Evolutionary conservation across 2,113 vertebrate genomes (phyloP).

Genomic region (Pogonocichla stellata): DNA sequence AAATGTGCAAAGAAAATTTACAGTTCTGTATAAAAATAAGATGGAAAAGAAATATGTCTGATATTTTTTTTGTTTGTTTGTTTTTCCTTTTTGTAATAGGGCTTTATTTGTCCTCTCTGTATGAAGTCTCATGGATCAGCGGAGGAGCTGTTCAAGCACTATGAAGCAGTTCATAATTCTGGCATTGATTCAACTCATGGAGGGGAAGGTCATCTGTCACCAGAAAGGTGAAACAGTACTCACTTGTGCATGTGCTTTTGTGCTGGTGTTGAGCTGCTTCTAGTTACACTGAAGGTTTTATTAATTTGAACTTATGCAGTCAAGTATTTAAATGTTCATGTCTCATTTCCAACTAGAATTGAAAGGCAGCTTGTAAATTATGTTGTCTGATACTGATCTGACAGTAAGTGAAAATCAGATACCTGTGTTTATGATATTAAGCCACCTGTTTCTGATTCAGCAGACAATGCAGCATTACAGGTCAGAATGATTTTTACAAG

Average conservation of each 20-base stretch:
- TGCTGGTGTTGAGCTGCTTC: not conserved
- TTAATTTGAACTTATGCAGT: not conserved
- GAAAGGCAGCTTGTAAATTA: not conserved
- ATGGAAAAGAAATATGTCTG: not conserved
- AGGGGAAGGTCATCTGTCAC: constrained; percentile 78
- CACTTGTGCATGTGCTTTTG: constrained; percentile 7
- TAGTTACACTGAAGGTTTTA: not conserved
- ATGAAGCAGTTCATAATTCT: constrained; percentile 91
- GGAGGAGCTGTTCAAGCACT: constrained; percentile 97
- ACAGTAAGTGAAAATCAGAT: not conserved
- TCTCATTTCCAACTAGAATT: not conserved
- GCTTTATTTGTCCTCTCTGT: constrained; percentile 98
- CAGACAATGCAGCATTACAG: not conserved
- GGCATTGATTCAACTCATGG: constrained; percentile 82
- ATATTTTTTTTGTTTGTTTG: not conserved
- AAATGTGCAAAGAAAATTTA: not conserved
- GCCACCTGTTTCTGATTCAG: not conserved
- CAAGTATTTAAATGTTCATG: not conserved
- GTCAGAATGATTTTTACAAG: not conserved
- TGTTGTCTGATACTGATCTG: not conserved
- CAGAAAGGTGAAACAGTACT: constrained; percentile 80
- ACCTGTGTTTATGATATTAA: not conserved
- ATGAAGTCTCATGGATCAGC: constrained; percentile 99
- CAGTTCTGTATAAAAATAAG: not conserved
- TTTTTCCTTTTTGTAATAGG: constrained; percentile 73